Evolutionary conservation across 2,797 vertebrate genomes (phyloP).

Genomic region (Jordanella pulchra): DNA sequence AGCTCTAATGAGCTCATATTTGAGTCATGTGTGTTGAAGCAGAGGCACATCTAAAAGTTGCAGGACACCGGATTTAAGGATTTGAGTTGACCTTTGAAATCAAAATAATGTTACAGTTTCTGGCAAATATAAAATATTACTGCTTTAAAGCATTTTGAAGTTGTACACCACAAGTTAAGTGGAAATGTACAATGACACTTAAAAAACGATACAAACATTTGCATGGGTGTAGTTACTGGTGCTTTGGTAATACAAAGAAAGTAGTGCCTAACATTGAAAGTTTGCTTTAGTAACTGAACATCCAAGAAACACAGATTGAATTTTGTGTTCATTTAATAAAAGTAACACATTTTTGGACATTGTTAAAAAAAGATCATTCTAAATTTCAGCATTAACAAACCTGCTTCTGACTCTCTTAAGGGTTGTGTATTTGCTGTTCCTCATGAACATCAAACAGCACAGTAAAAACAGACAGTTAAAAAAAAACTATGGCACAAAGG

Average conservation of each 20-base stretch:
- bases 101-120: neutral
- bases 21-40: too few relatives aligned
- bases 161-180: neutral
- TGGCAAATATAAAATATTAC: neutral
- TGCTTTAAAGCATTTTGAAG: neutral
- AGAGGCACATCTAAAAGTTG: too few relatives aligned
- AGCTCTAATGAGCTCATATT: too few relatives aligned
- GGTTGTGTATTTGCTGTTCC: slow-evolving; percentile 53
- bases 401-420: slow-evolving; percentile 52
- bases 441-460: slow-evolving; percentile 62
- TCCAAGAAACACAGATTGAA: slow-evolving; percentile 43
- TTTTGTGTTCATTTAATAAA: slow-evolving; percentile 53
- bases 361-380: slow-evolving; percentile 60
- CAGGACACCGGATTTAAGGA: too few relatives aligned
- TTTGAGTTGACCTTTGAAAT: neutral
- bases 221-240: neutral
- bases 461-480: slow-evolving; percentile 53
- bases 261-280: slow-evolving; percentile 32
- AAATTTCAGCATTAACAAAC: slow-evolving; percentile 47
- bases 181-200: slow-evolving; percentile 14
- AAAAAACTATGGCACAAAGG: too few relatives aligned
- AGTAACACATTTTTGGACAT: slow-evolving; percentile 52
- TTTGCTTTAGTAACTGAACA: slow-evolving; percentile 40
- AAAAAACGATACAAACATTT: slow-evolving; percentile 15
- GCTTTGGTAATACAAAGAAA: neutral